phyloP scores from a whole-genome alignment of 2,113 vertebrate genomes.

The Mesocricetus auratus region DNA sequence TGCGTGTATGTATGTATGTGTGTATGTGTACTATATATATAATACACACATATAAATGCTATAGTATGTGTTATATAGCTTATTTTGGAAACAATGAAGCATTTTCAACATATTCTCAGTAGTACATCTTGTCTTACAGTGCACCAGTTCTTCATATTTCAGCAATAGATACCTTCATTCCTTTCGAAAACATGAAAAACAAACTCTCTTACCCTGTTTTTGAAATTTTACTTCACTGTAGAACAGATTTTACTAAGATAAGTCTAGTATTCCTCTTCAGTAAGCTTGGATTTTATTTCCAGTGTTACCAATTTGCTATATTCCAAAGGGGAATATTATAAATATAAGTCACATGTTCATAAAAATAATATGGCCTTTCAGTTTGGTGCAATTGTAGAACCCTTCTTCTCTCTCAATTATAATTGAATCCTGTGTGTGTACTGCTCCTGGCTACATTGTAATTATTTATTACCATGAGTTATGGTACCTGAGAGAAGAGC shows the following conservation, averaged over 20 bases:
- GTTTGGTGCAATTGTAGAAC: slow-evolving; percentile 14
- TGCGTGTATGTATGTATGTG: rapidly evolving
- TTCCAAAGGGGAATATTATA: slow-evolving; percentile 30
- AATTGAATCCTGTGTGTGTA: slow-evolving; percentile 36
- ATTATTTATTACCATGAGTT: slow-evolving; percentile 69
- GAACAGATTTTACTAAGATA: not conserved
- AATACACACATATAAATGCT: too few relatives aligned
- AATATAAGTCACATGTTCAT: slow-evolving; percentile 46
- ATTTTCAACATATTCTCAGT: not conserved
- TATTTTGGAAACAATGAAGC: not conserved
- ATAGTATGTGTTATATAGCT: too few relatives aligned
- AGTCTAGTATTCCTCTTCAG: not conserved
- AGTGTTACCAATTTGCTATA: slow-evolving; percentile 38
- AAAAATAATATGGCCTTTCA: slow-evolving; percentile 54
- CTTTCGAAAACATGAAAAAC: not conserved
- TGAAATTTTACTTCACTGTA: not conserved
- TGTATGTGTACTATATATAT: not conserved
- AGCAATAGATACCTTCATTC: not conserved
- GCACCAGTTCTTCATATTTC: not conserved
- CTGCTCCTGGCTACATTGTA: slow-evolving; percentile 49
- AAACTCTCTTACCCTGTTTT: not conserved
- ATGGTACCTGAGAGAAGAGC: slow-evolving; percentile 46
- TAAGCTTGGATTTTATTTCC: slow-evolving; percentile 57
- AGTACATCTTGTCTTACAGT: not conserved
- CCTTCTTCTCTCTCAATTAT: slow-evolving; percentile 9